Evolutionary conservation across 92 coral and sea anemone genomes (phyloP), one percentile per base, ranked within the genome.

Genomic region (Palythoa heliodiscus): DNA sequence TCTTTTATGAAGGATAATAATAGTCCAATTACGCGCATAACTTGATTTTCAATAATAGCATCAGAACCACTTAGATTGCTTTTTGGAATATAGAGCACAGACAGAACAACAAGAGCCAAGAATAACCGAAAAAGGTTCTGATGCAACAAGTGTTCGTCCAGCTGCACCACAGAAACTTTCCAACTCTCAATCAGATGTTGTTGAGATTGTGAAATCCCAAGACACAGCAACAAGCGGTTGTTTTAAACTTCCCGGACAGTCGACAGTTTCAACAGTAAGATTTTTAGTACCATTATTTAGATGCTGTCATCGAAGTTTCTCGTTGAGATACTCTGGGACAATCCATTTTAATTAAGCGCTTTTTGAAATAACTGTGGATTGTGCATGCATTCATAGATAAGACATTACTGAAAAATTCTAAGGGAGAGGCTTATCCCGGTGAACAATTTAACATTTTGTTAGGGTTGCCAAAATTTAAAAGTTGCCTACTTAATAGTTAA

Each of bases 241-340:
- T 19, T 79, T 79, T 20, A 43, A 64, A 40, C 39, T 63, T 24
- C 84, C 84, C 9, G 84, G 57, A 3, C 43, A 43, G 57, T 68
- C 39, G 24, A 6, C 54, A 3, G 69, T 24, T 64, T 22, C 84
- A 6, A 1, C 57, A n/a, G 84, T 79, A 79, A 79, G 84, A 3
- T 43, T 17, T 75, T 1, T 4, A 58, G 71, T 37, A 43, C 50
- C 50, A 43, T 43, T 43, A 43, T 43, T 43, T 1, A 43, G 50
- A 43, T 43, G 9, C 50, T 7, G 0, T 43, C 9, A 43, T 43
- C 50, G 9, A 43, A 8, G 9, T 43, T 8, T 5, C 50, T 43
- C 50, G 50, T 43, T 43, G 6, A 43, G 50, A 43, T 7, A 5
- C 50, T 5, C 50, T 43, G 0, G 50, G 9, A 43, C 50, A 43